These are phyloP conservation scores for Indicator indicator DNA, from an alignment of 2,113 vertebrate genomes.

Conservation along the genomic window DNA sequence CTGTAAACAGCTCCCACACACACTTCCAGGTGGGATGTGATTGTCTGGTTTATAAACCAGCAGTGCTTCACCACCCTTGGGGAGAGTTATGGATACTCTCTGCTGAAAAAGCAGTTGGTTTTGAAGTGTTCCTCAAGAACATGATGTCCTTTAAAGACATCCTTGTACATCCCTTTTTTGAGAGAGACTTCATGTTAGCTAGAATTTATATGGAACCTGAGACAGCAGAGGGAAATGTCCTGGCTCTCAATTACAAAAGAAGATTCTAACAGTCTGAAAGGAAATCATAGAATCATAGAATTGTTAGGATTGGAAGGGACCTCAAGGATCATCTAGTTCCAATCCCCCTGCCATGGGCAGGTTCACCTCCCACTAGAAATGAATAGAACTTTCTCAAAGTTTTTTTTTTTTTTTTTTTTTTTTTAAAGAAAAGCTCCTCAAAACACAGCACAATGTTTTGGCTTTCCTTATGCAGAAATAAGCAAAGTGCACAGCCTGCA, in stretches of 20 bases:
- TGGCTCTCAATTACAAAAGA: background rate
- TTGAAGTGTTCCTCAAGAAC: background rate
- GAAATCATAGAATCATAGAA: too few species aligned
- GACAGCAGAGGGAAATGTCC: background rate
- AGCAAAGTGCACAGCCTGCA: background rate
- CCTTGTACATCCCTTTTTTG: background rate
- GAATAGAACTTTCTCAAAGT: background rate
- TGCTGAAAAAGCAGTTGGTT: background rate
- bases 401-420: background rate
- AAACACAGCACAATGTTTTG: background rate
- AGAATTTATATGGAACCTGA: background rate
- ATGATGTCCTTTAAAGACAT: background rate
- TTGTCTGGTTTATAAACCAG: background rate
- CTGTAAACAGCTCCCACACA: background rate
- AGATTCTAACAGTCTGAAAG: background rate
- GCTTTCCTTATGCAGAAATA: background rate
- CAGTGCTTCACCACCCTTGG: background rate
- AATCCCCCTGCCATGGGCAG: too few species aligned
- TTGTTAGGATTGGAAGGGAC: too few species aligned
- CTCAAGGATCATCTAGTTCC: too few species aligned
- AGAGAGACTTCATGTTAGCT: background rate
- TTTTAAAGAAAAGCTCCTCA: background rate
- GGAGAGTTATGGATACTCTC: fast-evolving
- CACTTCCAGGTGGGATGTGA: background rate
- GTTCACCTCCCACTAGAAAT: background rate